Evolutionary conservation across 2,797 vertebrate species (phyloP), one percentile per base, ranked within the genome.

Genomic region (Lagodon rhomboides): DNA sequence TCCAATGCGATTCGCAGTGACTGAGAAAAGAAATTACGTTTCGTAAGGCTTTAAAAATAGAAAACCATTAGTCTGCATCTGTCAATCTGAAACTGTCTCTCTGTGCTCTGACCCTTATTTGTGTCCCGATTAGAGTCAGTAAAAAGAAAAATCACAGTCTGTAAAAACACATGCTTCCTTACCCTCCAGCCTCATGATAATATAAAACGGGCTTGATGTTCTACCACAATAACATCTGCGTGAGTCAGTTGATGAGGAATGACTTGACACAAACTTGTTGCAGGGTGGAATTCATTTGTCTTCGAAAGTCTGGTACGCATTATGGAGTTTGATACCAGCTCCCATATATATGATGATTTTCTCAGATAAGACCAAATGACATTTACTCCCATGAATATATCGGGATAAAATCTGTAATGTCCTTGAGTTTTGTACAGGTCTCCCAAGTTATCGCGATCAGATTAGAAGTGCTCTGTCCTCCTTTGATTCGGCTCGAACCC

Each of bases 401-500:
- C 41, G 64, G 72, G 25, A 54, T 56, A 47, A 60, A 34, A 73
- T 78, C 55, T 82, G 41, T 49, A 62, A 68, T 15, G 72, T 83
- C 85, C 80, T 85, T 87, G 80, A 89, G 56, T 82, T 82, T 80
- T 50, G 53, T 12, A 12, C 47, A 22, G 47, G 41, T 85, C 67
- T 80, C 73, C 50, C 56, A 70, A 79, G 70, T 55, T 68, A 73
- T 80, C 18, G 18, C 0, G 60, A 83, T 90, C 77, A 86, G 67
- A 85, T 90, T 63, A 76, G 69, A 75, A 75, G 64, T 69, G 66
- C 62, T 73, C 55, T 8, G 43, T 85, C 85, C 79, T 71, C 56
- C 79, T 82, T 49, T 75, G 80, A 83, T 87, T 87, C 70, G 8
- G 62, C 68, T 81, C 53, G 12, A 79, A 85, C 80, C 79, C 18